These are phyloP conservation scores for Rattus rattus DNA, from an alignment of 2,113 vertebrate genomes.

Conservation along the genomic window DNA sequence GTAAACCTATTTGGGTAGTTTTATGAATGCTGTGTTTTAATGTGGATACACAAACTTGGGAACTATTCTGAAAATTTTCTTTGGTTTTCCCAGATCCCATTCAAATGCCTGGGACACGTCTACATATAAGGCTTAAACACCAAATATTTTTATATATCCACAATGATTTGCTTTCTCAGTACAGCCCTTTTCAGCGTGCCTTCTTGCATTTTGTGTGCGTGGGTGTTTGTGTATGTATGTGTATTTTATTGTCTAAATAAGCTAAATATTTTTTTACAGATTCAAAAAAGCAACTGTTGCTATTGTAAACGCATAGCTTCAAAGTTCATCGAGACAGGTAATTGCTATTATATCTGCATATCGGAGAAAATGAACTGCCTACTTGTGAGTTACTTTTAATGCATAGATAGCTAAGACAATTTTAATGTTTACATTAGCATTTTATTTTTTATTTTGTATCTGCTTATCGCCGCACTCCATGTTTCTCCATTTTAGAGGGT, in stretches of 20 bases:
- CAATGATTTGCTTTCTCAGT: background rate
- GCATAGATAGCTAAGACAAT: background rate
- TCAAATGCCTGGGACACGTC: background rate
- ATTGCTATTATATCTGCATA: background rate
- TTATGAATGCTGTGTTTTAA: background rate
- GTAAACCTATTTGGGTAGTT: background rate
- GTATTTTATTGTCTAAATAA: background rate
- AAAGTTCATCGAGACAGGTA: background rate
- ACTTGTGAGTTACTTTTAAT: background rate
- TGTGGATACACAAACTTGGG: background rate
- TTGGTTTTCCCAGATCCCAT: background rate
- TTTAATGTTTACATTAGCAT: background rate
- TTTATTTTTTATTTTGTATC: background rate
- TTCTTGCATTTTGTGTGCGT: background rate
- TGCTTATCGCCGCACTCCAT: background rate
- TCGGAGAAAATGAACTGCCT: slow-evolving; percentile 17
- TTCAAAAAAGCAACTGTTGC: background rate
- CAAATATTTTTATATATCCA: background rate
- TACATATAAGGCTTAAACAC: background rate
- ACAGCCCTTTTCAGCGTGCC: background rate
- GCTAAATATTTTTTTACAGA: background rate
- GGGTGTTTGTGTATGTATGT: background rate
- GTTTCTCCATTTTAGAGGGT: background rate
- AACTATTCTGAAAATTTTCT: background rate
- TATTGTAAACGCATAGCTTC: background rate